phyloP scores from a whole-genome alignment of 2,113 vertebrate species.

The Phylloscopus trochiloides region DNA sequence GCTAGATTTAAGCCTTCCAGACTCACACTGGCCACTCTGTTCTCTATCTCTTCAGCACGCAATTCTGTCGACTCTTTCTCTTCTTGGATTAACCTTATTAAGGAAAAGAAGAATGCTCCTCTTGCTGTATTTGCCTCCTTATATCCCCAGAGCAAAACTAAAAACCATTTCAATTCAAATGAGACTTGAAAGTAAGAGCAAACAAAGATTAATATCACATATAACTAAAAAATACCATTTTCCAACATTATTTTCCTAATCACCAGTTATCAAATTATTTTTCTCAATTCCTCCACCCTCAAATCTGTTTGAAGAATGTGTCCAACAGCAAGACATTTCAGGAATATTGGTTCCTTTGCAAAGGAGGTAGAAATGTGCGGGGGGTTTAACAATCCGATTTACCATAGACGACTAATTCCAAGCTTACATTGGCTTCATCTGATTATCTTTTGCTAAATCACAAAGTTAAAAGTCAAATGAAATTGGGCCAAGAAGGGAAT shows the following conservation, averaged over 20 bases:
- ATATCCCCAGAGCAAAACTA: not conserved
- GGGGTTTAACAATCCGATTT: not conserved
- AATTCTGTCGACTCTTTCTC: slow-evolving; percentile 98
- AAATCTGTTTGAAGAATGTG: not conserved
- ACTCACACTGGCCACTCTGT: slow-evolving; percentile 95
- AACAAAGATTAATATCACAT: not conserved
- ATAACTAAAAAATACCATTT: not conserved
- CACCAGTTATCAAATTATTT: not conserved
- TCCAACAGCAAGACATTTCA: not conserved
- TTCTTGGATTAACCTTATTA: slow-evolving; percentile 91
- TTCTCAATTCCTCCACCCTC: not conserved
- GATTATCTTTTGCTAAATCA: not conserved
- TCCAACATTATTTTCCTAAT: not conserved
- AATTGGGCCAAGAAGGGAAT: not conserved
- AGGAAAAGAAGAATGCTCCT: not conserved
- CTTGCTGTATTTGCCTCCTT: not conserved
- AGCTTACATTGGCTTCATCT: not conserved
- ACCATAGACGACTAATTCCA: not conserved
- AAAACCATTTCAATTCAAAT: not conserved
- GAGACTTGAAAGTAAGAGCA: not conserved
- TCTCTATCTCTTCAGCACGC: slow-evolving; percentile 96
- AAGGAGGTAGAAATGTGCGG: not conserved
- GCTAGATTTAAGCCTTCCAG: slow-evolving; percentile 95
- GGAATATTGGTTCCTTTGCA: not conserved
- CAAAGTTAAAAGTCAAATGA: not conserved